Percentiles rank a stretch among this genome's conserved stretches.
These are phyloP conservation scores for Deroplatys truncata DNA, from an alignment of 2,888 invertebrate species.

Conservation along the genomic window DNA sequence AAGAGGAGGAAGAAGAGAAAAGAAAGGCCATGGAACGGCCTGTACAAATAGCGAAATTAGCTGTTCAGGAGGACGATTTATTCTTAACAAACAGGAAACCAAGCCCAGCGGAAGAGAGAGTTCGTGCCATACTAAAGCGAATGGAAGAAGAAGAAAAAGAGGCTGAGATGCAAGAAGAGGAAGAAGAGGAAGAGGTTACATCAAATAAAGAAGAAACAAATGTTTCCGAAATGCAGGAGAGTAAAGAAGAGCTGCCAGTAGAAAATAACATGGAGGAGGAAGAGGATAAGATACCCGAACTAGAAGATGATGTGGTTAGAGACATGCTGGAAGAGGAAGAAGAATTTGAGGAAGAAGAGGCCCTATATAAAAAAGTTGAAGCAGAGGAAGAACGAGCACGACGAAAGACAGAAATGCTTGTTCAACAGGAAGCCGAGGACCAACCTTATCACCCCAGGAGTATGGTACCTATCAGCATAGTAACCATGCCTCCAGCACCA, in stretches of 20 bases:
- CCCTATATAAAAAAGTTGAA: neutral
- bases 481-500: neutral
- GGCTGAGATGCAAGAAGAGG: conserved; percentile 30
- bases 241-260: conserved; percentile 13
- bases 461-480: conserved; percentile 44
- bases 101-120: neutral
- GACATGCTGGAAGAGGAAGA: neutral
- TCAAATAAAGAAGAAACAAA: conserved; percentile 34
- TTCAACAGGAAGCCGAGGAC: conserved; percentile 50
- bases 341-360: conserved; percentile 23
- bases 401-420: neutral
- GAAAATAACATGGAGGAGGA: conserved; percentile 24
- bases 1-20: conserved; percentile 36
- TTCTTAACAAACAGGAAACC: neutral
- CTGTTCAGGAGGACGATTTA: neutral
- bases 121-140: neutral
- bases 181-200: conserved; percentile 30
- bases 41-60: neutral
- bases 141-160: conserved; percentile 34
- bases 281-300: conserved; percentile 9
- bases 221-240: neutral
- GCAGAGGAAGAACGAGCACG: conserved; percentile 3
- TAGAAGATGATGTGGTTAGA: neutral
- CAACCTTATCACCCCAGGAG: conserved; percentile 65
- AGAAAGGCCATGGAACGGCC: neutral